A percentile compares a stretch with the other conserved stretches of the same genome.
Evolutionary conservation across 2,888 invertebrate genomes (phyloP).

Genomic region (Scelioninae gen. 1): DNA sequence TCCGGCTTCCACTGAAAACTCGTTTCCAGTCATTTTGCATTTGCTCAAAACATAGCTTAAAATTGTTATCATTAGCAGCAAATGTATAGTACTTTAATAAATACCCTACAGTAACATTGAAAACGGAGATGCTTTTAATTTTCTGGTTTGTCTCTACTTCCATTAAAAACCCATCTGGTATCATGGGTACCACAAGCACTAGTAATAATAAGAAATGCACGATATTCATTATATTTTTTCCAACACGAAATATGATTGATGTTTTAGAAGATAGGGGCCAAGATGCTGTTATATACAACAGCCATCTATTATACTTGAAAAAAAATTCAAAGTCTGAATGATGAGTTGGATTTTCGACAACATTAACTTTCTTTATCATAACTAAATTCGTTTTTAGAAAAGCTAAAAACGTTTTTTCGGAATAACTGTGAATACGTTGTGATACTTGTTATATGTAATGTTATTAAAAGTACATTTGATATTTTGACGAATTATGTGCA

Average conservation of each 20-base stretch:
- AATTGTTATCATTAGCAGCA: not conserved
- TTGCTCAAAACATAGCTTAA: conserved; percentile 17
- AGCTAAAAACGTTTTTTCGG: no score
- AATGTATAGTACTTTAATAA: conserved; percentile 5
- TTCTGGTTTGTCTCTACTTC: not conserved
- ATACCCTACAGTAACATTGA: conserved; percentile 15
- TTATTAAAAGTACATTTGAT: not conserved
- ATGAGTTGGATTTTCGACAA: not conserved
- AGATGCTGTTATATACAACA: conserved; percentile 22
- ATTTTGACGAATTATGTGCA: no score
- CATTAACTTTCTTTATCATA: not conserved
- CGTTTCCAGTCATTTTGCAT: conserved; percentile 20
- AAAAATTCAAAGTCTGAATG: conserved; percentile 3
- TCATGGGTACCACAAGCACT: not conserved
- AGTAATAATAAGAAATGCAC: conserved; percentile 3
- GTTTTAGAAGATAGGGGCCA: not conserved
- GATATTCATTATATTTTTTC: not conserved
- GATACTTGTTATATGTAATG: not conserved
- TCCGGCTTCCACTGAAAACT: conserved; percentile 11
- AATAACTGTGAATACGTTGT: not conserved
- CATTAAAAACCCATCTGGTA: not conserved
- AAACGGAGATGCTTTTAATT: conserved; percentile 5
- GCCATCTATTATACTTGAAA: conserved; percentile 21
- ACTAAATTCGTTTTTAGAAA: not conserved
- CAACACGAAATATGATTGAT: not conserved